Evolutionary conservation across 1,140 invertebrate genomes (phyloP), one percentile per base, ranked within the genome.

Genomic region (Drosophila nasuta): DNA sequence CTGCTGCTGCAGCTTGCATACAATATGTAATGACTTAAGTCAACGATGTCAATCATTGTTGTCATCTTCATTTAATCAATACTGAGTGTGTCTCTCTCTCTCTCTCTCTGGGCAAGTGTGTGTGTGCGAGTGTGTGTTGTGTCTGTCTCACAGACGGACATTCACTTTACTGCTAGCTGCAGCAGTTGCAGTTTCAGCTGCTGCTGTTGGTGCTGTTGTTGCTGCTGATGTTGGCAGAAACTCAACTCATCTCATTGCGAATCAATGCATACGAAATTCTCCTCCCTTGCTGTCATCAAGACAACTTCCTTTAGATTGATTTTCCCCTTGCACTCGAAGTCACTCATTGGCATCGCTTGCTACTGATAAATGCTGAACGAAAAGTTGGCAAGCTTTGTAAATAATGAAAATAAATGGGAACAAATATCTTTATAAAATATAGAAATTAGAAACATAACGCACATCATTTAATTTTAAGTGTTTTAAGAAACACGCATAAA

Each of bases 21-120:
- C 77, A 76, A 79, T 76, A 79, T 79, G 77, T 79, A 79, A 79
- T 79, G 77, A 79, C 77, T 79, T 79, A 79, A 76, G 73, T 79
- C 77, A 79, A 79, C 77, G 73, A 76, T 76, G 77, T 76, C 73
- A 72, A 76, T 79, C 73, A 79, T 76, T 79, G 76, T 76, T 79
- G 76, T 79, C 76, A 76, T 79, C 76, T 79, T 76, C 76, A 79
- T 79, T 76, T 76, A 79, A 79, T 79, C 76, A 79, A 79, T 38
- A 73, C 38, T 62, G 64, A 30, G 15, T 46, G 11, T 25, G 1
- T 25, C 0, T 25, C 20, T 25, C 3, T 20, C 3, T 20, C 20
- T 25, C 20, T 25, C 20, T 25, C 3, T 25, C 45, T 62, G 15
- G 17, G n/a, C 54, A 25, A 46, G 60, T 46, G 17, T 41, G 43